A percentile compares a stretch with the other conserved stretches of the same genome.
Evolutionary conservation across 2,113 vertebrate species (phyloP).

Genomic region (Oryzias curvinotus): DNA sequence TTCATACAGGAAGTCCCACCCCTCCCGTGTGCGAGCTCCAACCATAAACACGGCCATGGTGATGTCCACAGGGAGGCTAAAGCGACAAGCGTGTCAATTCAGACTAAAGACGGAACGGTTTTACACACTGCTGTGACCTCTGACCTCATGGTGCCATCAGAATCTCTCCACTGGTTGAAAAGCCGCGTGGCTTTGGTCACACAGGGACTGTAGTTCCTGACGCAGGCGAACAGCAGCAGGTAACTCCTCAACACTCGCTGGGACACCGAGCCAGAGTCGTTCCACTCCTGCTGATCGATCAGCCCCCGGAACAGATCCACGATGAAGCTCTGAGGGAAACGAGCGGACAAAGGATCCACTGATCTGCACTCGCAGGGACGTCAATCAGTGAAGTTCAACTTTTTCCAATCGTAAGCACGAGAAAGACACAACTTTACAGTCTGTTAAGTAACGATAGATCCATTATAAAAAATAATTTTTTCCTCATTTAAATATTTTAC

Average conservation of each 20-base stretch:
- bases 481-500: neutral
- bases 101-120: neutral
- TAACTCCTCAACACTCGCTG: slow-evolving; percentile 81
- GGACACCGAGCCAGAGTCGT: slow-evolving; percentile 80
- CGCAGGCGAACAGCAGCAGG: slow-evolving; percentile 80
- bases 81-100: neutral
- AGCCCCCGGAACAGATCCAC: slow-evolving; percentile 80
- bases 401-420: too few species aligned
- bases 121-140: slow-evolving; percentile 10
- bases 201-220: slow-evolving; percentile 80
- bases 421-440: too few species aligned
- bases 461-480: too few species aligned
- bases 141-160: slow-evolving; percentile 83
- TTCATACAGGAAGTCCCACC: slow-evolving; percentile 88
- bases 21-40: slow-evolving; percentile 81
- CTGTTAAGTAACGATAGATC: too few species aligned
- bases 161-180: slow-evolving; percentile 83
- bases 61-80: slow-evolving; percentile 84
- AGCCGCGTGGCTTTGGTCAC: slow-evolving; percentile 77
- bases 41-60: slow-evolving; percentile 83
- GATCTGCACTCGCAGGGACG: neutral
- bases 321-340: slow-evolving; percentile 79
- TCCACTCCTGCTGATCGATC: slow-evolving; percentile 87
- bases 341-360: neutral
- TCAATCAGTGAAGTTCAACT: too few species aligned